These are phyloP conservation scores for Bombus sylvicola DNA, from an alignment of 1,140 invertebrate genomes.

Conservation along the genomic window DNA sequence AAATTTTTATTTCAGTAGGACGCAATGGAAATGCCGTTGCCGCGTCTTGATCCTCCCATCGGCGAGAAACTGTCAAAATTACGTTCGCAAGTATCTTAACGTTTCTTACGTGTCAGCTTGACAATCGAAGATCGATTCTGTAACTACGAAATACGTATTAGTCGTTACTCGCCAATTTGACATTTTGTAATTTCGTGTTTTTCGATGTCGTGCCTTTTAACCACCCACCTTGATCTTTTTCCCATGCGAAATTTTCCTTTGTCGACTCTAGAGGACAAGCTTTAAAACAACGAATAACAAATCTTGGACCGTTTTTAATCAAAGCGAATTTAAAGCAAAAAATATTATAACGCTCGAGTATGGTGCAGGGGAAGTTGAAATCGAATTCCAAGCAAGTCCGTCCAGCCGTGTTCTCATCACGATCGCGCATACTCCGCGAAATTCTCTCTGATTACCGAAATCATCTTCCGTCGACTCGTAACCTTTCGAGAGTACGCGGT, in stretches of 20 bases:
- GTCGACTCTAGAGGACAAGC: not conserved
- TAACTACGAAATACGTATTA: too few species aligned
- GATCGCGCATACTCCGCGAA: slow-evolving; percentile 5
- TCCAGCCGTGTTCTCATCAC: not conserved
- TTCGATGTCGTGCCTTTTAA: too few species aligned
- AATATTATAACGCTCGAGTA: too few species aligned
- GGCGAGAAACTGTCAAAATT: not conserved
- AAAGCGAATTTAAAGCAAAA: not conserved
- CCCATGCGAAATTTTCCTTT: not conserved
- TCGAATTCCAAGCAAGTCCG: not conserved
- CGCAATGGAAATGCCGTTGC: too few species aligned
- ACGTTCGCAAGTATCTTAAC: too few species aligned
- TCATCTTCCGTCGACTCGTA: not conserved
- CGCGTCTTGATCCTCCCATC: not conserved
- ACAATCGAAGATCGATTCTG: too few species aligned
- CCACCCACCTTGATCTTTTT: too few species aligned
- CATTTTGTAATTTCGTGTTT: too few species aligned
- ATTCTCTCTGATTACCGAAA: slow-evolving; percentile 16
- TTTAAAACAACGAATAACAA: not conserved
- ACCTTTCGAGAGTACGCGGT: not conserved
- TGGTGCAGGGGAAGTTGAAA: not conserved
- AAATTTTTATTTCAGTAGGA: too few species aligned
- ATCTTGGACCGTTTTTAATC: not conserved
- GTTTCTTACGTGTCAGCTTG: too few species aligned
- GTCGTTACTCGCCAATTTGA: too few species aligned